phyloP scores from a whole-genome alignment of 2,888 invertebrate species.

The Linnaemya tessellans region DNA sequence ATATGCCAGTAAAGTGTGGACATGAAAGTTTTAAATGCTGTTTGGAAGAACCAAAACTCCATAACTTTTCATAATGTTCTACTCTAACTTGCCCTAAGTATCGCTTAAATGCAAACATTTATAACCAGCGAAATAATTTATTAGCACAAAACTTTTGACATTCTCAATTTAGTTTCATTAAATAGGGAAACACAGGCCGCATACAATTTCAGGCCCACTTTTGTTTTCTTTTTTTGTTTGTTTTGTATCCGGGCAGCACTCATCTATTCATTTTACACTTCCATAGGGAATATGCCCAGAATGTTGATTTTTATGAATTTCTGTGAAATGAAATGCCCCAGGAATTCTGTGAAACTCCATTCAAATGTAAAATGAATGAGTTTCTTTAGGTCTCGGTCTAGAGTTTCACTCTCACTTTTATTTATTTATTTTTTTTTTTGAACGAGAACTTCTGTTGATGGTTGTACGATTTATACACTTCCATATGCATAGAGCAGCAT shows the following conservation, averaged over 20 bases:
- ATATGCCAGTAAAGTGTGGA: too few relatives aligned
- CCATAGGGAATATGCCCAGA: neutral
- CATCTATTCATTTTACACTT: neutral
- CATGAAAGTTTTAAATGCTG: too few relatives aligned
- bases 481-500: too few relatives aligned
- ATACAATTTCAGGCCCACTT: neutral
- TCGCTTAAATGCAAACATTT: neutral
- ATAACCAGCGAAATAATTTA: slow-evolving; percentile 5
- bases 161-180: slow-evolving; percentile 40
- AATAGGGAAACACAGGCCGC: neutral
- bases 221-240: neutral
- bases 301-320: slow-evolving; percentile 22
- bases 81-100: neutral
- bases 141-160: slow-evolving; percentile 21
- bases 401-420: neutral
- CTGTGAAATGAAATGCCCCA: slow-evolving; percentile 27
- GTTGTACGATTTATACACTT: too few relatives aligned
- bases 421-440: neutral
- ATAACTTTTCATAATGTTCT: neutral
- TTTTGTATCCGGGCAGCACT: neutral
- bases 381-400: neutral
- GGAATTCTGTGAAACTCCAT: slow-evolving; percentile 5
- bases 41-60: too few relatives aligned
- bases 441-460: neutral
- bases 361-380: slow-evolving; percentile 13